A percentile compares a stretch with the other conserved stretches of the same genome.
phyloP scores from a whole-genome alignment of 2,888 invertebrate genomes.

The Limnephilus rhombicus region DNA sequence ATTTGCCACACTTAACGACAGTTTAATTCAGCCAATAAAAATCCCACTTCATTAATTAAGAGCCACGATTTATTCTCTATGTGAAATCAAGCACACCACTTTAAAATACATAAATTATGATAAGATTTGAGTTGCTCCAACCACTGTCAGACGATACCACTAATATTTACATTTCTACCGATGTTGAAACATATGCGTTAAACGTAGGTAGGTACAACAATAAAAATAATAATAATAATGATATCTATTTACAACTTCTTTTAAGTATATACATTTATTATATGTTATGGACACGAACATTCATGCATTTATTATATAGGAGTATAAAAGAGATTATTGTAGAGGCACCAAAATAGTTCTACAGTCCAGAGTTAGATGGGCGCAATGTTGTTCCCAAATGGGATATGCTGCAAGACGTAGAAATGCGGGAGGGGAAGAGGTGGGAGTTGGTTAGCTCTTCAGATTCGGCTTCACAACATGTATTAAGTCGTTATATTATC shows the following conservation, averaged over 20 bases:
- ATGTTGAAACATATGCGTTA: neutral
- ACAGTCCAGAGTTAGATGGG: neutral
- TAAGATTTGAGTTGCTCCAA: neutral
- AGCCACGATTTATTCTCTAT: slow-evolving; percentile 19
- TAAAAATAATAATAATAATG: neutral
- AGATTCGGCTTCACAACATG: neutral
- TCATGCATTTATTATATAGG: neutral
- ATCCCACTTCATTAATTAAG: slow-evolving; percentile 29
- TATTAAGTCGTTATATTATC: neutral
- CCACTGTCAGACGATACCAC: neutral
- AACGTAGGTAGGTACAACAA: neutral
- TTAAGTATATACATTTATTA: neutral
- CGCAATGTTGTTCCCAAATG: neutral
- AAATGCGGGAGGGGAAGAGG: neutral
- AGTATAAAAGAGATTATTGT: neutral
- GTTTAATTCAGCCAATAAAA: slow-evolving; percentile 26
- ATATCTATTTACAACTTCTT: neutral
- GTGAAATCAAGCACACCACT: slow-evolving; percentile 25
- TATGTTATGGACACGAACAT: neutral
- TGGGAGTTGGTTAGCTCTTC: neutral
- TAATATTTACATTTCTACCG: neutral
- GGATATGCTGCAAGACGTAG: neutral
- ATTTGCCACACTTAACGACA: slow-evolving; percentile 30
- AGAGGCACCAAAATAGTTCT: neutral
- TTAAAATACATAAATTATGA: slow-evolving; percentile 39